Base-by-base conservation (phyloP, 1,140 invertebrate species). In the Ceratina australensis region DNA sequence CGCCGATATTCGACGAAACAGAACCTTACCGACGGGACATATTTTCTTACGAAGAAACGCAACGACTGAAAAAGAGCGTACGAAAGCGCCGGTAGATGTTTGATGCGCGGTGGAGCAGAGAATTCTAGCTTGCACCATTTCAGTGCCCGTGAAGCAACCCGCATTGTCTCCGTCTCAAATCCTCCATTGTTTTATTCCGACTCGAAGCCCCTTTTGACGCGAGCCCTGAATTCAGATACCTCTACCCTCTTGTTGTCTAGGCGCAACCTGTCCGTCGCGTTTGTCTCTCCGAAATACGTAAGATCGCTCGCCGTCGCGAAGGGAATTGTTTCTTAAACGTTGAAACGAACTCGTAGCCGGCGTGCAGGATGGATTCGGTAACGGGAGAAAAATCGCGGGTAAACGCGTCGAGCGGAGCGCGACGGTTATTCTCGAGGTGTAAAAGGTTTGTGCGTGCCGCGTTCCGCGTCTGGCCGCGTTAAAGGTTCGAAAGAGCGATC, bases 111-210 rank as follows among this genome's bases (percentile, higher is more conserved):
- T 33, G 33, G 63, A 22, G 60, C 33, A 61, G 20, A 69, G 47
- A 67, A 69, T 69, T 75, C 73, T 59, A 42, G 33, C 33, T 42
- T 42, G 33, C 33, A 42, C 33, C 33, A 10, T 3, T 13, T 33
- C 28, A 26, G 42, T 69, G 26, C 20, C 73, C 10, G 20, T 8
- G 26, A 77, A 61, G 18, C 57, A 72, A 33, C 68, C 67, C 54
- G 54, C 65, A 79, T 79, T 79, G 72, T 79, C 78, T 79, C 61
- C 64, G 64, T 56, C 42, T 56, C 72, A 49, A 69, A 75, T 76
- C 64, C 33, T 76, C 72, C 78, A 79, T 76, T 79, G 78, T 76
- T 75, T 79, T 79, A 73, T 79, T 50, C 61, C 20, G 54, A 54
- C 71, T 66, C 49, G 50, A 59, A 66, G 54, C 42, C 65, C 72